Base-by-base conservation (phyloP, 1,140 invertebrate species). In the Patella vulgata region DNA sequence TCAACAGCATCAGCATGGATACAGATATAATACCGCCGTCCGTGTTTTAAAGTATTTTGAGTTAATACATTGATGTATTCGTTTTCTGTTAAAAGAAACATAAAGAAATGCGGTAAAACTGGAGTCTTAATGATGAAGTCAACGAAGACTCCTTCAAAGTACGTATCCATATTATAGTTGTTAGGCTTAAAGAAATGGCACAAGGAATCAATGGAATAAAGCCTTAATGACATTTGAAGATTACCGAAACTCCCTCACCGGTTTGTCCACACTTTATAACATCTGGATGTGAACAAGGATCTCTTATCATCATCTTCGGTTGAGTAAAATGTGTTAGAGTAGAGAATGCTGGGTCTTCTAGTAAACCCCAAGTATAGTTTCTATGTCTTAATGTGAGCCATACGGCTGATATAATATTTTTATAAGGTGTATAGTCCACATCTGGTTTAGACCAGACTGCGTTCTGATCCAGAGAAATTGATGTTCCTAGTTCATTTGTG, bases 381-480 rank as follows among this genome's bases (percentile, higher is more conserved):
- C 42, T 50, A 43, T 77, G 63, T n/a, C 68, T 50, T 1, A 75
- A 40, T 11, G 46, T 63, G 23, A 71, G 75, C 75, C 75, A 77
- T n/a, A 73, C 68, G 17, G 74, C 74, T 5, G 74, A 77, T 4
- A 77, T 46, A n/a, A 74, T 56, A 62, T 70, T 69, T 9, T 30
- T 62, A 46, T 67, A 74, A 2, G 69, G 63, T 1, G 72, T 74
- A 48, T 70, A 77, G 27, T 77, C 74, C 6, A 21, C 48, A 33
- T 77, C 74, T 12, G 33, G 53, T 17, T 42, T 1, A 11, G 47
- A 12, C 71, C 71, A 75, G 3, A 43, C 14, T 6, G 17, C 63
- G 52, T 75, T 75, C 31, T 67, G 43, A 1, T 60, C 52, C 21
- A 73, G 21, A 9, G 27, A 43, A 8, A 70, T 62, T 27, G 42